phyloP scores from a whole-genome alignment of 2,797 vertebrate species.

The Mormyrus proboscirostris region DNA sequence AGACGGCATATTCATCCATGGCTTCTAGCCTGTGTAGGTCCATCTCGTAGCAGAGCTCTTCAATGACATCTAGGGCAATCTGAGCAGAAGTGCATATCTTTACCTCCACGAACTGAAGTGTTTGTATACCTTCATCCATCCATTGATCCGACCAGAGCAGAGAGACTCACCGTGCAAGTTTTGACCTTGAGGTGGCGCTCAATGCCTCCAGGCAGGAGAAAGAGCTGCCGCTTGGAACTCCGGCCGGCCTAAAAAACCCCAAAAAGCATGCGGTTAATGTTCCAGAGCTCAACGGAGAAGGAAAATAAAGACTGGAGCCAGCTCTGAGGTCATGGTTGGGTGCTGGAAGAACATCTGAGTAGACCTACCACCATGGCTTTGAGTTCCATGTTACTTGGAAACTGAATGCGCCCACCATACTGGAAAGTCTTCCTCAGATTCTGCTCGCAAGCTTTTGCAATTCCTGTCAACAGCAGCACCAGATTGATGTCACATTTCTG shows the following conservation, averaged over 20 bases:
- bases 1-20: constrained; percentile 83
- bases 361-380: constrained; percentile 89
- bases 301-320: not conserved
- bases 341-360: not conserved
- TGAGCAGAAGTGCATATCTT: constrained; percentile 38
- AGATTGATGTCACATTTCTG: not conserved
- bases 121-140: too few species aligned
- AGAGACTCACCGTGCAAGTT: constrained; percentile 80
- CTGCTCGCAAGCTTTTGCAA: constrained; percentile 88
- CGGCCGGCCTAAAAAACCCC: constrained; percentile 72
- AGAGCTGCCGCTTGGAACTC: constrained; percentile 92
- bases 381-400: constrained; percentile 85
- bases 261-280: constrained; percentile 25
- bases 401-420: constrained; percentile 76
- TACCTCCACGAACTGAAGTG: not conserved
- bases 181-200: constrained; percentile 94
- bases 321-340: not conserved
- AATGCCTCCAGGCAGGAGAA: constrained; percentile 84
- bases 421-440: constrained; percentile 84
- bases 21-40: constrained; percentile 73
- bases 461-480: constrained; percentile 60
- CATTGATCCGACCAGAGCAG: too few species aligned
- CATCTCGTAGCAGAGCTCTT: constrained; percentile 91
- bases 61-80: constrained; percentile 83
- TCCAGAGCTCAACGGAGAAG: not conserved